phyloP scores from a whole-genome alignment of 1,140 invertebrate species.

The Mylabris phalerata region DNA sequence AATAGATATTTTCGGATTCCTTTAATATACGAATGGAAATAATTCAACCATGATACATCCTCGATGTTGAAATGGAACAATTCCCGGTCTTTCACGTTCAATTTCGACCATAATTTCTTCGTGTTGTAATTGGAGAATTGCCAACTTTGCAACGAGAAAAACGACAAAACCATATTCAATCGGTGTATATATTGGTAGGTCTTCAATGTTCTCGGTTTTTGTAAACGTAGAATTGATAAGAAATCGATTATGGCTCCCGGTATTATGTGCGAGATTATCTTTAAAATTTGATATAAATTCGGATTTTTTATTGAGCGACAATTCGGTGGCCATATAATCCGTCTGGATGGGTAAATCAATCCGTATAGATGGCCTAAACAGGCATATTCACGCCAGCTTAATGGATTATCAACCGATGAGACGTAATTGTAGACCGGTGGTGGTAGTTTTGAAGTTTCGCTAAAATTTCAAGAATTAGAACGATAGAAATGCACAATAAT shows the following conservation, averaged over 20 bases:
- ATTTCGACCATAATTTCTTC: conserved; percentile 47
- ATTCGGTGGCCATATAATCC: conserved; percentile 51
- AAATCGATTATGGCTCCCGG: conserved; percentile 52
- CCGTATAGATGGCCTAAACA: conserved; percentile 43
- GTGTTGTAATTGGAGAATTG: conserved; percentile 62
- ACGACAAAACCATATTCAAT: conserved; percentile 50
- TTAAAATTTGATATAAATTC: conserved; percentile 28
- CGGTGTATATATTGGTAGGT: background rate
- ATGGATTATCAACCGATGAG: conserved; percentile 55
- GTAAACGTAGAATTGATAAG: conserved; percentile 46
- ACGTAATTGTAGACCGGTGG: conserved; percentile 62
- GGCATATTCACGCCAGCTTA: conserved; percentile 57
- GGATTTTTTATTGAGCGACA: conserved; percentile 44
- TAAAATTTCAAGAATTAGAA: too few species aligned
- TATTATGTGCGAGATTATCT: conserved; percentile 50
- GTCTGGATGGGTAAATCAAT: conserved; percentile 46
- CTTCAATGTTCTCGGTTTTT: conserved; percentile 43
- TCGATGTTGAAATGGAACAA: conserved; percentile 63
- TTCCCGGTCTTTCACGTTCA: conserved; percentile 50
- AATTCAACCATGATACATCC: conserved; percentile 52
- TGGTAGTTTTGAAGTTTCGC: background rate
- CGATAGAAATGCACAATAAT: too few species aligned
- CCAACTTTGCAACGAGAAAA: conserved; percentile 65
- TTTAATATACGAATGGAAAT: conserved; percentile 25
- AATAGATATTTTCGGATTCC: too few species aligned